Evolutionary conservation across 2,113 vertebrate species (phyloP).

Genomic region (Labeo rohita): DNA sequence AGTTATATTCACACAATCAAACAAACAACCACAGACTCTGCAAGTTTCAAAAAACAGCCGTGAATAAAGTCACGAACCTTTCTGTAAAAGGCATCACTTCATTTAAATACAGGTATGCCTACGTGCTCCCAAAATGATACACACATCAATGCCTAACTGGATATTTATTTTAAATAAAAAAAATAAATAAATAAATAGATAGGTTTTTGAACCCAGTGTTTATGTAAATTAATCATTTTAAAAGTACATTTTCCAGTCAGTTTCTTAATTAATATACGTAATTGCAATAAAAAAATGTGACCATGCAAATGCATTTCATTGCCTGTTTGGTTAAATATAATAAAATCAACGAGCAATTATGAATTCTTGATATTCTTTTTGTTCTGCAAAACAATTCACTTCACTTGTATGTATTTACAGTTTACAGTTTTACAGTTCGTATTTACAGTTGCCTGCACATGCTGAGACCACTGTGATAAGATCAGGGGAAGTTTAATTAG

Average conservation of each 20-base stretch:
- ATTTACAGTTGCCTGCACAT: background rate
- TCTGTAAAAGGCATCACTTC: background rate
- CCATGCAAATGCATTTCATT: background rate
- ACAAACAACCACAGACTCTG: background rate
- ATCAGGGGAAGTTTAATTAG: background rate
- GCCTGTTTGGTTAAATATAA: background rate
- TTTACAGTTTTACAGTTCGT: background rate
- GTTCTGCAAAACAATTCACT: background rate
- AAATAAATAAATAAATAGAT: too few species aligned
- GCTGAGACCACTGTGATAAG: background rate
- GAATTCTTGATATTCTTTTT: background rate
- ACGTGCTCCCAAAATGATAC: background rate
- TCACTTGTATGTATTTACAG: background rate
- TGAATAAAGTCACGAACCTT: background rate
- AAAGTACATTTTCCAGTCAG: background rate
- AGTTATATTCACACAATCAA: slow-evolving; percentile 53
- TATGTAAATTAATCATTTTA: background rate
- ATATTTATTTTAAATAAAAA: background rate
- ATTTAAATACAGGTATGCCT: background rate
- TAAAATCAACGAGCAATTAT: too few species aligned
- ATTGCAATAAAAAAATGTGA: background rate
- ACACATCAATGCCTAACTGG: background rate
- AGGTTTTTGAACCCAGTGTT: background rate
- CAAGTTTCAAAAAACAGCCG: slow-evolving; percentile 3
- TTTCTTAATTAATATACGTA: background rate